Conservation (phyloP, 2,797 vertebrate genomes). For the Lepilemur ruficaudatus region DNA sequence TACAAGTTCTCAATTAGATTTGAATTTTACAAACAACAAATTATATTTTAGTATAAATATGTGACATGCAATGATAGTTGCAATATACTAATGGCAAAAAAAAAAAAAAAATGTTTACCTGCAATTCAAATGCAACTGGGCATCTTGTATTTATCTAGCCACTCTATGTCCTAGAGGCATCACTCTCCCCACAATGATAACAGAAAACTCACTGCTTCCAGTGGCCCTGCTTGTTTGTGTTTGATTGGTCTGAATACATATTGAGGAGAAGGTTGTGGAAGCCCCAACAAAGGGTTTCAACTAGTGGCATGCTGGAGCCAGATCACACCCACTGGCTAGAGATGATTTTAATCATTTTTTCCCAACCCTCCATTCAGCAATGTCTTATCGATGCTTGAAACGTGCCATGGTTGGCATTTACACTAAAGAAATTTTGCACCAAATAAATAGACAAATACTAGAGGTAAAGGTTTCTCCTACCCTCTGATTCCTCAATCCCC, state of each 20-base stretch:
- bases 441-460: background rate
- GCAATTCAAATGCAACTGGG: background rate
- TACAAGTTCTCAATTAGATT: background rate
- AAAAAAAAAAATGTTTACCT: background rate
- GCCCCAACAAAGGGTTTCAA: background rate
- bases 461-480: background rate
- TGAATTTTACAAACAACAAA: background rate
- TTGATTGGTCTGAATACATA: background rate
- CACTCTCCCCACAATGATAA: background rate
- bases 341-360: background rate
- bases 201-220: background rate
- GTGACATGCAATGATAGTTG: background rate
- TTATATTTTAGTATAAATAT: background rate
- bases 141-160: background rate
- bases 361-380: background rate
- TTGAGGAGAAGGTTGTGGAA: background rate
- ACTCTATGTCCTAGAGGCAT: background rate
- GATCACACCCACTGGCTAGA: background rate
- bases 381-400: background rate
- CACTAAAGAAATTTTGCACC: background rate
- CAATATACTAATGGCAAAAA: background rate
- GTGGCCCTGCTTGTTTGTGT: background rate
- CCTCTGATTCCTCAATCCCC: accelerated
- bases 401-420: background rate
- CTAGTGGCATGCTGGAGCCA: background rate